A percentile compares a stretch with the other conserved stretches of the same genome.
Evolutionary conservation across 2,113 vertebrate genomes (phyloP).

Genomic region (Riparia riparia): DNA sequence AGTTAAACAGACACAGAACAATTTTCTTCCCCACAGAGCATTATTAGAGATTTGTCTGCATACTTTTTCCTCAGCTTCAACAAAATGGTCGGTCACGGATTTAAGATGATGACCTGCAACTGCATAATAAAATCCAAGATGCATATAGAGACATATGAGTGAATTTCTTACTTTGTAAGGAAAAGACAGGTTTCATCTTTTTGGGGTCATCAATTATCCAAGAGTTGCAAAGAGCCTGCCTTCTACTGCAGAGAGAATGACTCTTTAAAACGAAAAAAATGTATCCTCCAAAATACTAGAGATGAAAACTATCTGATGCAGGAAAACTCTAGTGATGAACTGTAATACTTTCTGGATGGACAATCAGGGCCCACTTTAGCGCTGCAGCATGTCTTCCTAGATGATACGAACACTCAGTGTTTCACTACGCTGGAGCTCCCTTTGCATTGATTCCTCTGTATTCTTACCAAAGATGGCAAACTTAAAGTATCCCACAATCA

Average conservation of each 20-base stretch:
- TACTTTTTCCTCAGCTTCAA: background rate
- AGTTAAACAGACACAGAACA: background rate
- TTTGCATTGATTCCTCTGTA: background rate
- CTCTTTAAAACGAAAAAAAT: background rate
- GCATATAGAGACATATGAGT: background rate
- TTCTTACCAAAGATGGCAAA: background rate
- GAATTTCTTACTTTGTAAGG: background rate
- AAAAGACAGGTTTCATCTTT: background rate
- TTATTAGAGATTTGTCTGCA: background rate
- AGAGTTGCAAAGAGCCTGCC: background rate
- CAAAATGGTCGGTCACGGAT: background rate
- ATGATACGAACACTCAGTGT: background rate
- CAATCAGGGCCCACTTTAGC: background rate
- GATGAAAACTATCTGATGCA: background rate
- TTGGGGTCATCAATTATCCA: background rate
- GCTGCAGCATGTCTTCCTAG: background rate
- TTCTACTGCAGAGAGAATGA: background rate
- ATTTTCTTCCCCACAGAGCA: rapidly evolving
- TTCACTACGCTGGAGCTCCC: background rate
- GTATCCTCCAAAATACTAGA: background rate
- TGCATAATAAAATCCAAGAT: background rate
- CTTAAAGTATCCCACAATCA: background rate
- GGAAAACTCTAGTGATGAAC: background rate
- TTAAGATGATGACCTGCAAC: background rate
- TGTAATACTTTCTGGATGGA: background rate